Percentiles rank a stretch among this genome's conserved stretches.
phyloP scores from a whole-genome alignment of 2,113 vertebrate species.

The Fukomys damarensis region DNA sequence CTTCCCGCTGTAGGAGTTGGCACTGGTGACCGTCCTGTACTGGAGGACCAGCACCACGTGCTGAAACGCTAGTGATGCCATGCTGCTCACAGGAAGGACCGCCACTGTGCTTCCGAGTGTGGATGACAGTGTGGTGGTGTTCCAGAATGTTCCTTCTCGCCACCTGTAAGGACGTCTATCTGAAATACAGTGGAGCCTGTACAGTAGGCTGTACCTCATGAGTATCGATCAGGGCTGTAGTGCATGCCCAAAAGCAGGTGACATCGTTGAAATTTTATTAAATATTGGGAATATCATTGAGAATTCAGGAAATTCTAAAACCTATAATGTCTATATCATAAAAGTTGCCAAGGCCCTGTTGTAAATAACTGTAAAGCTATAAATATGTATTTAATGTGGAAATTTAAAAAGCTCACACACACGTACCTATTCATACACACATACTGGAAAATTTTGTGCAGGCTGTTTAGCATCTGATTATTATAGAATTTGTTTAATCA shows the following conservation, averaged over 20 bases:
- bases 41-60: neutral
- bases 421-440: neutral
- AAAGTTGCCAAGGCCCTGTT: neutral
- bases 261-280: neutral
- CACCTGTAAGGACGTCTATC: neutral
- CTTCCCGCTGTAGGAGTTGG: constrained; percentile 13
- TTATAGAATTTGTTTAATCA: neutral
- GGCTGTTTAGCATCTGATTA: neutral
- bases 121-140: fast-evolving
- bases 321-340: neutral
- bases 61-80: neutral
- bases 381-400: neutral
- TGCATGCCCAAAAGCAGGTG: neutral
- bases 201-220: neutral
- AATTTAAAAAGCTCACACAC: neutral
- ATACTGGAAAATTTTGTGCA: neutral
- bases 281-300: neutral
- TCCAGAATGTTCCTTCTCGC: neutral
- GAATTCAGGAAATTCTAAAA: neutral
- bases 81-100: neutral
- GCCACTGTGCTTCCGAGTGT: neutral
- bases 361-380: neutral
- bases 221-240: neutral
- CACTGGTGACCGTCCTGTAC: neutral
- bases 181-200: neutral